A percentile compares a stretch with the other conserved stretches of the same genome.
These are phyloP conservation scores for Apaloderma vittatum DNA, from an alignment of 2,113 vertebrate genomes.

Conservation along the genomic window DNA sequence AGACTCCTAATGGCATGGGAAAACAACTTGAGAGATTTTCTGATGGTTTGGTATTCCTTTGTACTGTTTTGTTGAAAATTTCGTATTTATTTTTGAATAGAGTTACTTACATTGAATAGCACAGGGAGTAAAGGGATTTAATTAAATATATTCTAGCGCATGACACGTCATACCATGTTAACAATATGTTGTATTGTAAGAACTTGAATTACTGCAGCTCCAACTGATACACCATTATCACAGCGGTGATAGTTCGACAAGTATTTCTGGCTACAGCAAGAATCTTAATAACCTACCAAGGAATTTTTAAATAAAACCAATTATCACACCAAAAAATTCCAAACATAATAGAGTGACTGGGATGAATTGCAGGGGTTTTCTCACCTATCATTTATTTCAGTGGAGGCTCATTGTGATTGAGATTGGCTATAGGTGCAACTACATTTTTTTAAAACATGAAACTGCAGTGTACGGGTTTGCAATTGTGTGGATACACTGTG, in stretches of 20 bases:
- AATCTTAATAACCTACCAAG: background rate
- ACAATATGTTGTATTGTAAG: background rate
- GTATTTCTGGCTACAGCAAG: background rate
- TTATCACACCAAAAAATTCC: background rate
- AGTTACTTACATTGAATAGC: background rate
- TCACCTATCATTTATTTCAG: background rate
- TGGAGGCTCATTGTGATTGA: background rate
- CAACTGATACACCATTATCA: background rate
- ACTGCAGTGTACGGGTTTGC: background rate
- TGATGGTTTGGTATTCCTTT: background rate
- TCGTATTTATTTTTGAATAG: background rate
- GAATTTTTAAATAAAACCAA: constrained; percentile 7
- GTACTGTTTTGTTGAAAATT: background rate
- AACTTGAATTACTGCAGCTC: background rate
- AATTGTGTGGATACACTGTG: constrained; percentile 92
- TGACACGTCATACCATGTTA: background rate
- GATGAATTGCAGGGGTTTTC: constrained; percentile 3
- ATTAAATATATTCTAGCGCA: background rate
- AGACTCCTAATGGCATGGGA: background rate
- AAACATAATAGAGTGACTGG: background rate
- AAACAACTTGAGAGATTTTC: background rate
- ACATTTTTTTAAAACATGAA: background rate
- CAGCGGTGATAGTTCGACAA: background rate
- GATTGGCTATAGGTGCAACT: background rate
- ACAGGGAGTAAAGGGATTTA: background rate